Base-by-base conservation (phyloP, 2,113 vertebrate species). In the Xyliphius kryptos region DNA sequence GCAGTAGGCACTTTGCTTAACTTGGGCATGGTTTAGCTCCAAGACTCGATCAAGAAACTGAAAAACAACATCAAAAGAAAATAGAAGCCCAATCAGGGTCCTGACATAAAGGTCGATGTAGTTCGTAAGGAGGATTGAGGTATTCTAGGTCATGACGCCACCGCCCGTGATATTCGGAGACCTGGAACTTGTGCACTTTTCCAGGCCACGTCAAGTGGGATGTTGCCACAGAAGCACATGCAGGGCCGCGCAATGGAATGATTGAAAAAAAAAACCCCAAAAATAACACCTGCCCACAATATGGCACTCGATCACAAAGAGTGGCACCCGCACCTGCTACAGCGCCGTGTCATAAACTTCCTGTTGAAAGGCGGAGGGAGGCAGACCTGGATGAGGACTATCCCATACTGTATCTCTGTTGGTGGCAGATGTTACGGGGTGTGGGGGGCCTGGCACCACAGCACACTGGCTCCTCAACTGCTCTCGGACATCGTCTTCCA, bases 281-380 rank as follows among this genome's bases (percentile, higher is more conserved):
- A 67, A 75, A 79, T 63, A 65, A 64, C 37, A 50, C n/a, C n/a
- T n/a, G n/a, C n/a, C n/a, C n/a, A n/a, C 56, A 60, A 51, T 75
- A 77, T 77, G 78, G 77, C 78, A 76, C 68, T 15, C 63, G 21
- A 69, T 74, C 74, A 69, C 63, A 61, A 40, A 64, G 64, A 44
- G 41, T 63, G 56, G 54, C 26, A 43, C 52, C 19, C 50, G 56
- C 82, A 43, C 52, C 19, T 50, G 56, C 82, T 88, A 98, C 72
- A 98, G 86, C 20, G 93, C 94, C 0, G 94, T 98, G 73, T 98
- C 95, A 67, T 92, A 97, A 72, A 96, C 93, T 77, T 97, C 94
- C 63, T 89, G 90, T 32, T 89, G 89, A 12, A 82, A 72, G 3
- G 78, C 62, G 56, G 73, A 52, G 0, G 76, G 73, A 20, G 67